Base-by-base conservation (phyloP, 2,797 vertebrate species). In the Erethizon dorsatum region DNA sequence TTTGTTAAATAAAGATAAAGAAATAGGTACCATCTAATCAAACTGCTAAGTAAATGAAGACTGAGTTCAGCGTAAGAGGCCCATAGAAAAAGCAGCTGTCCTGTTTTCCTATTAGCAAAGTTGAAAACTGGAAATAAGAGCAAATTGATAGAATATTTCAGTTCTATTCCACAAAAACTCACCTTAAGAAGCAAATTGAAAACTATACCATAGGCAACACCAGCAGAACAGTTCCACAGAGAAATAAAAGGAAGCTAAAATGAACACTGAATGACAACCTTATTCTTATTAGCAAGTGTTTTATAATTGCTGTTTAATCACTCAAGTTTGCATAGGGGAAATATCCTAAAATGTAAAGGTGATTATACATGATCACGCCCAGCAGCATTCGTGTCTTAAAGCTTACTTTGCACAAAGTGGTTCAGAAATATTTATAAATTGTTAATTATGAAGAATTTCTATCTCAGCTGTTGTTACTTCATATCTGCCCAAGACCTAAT, bases 341-440 rank as follows among this genome's bases (percentile, higher is more conserved):
- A 2, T 0, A 26, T 8, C 45, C 17, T 61, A 17, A 45, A 18
- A 45, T 0, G 2, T 2, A 5, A 6, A 0, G 0, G 7, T 31
- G 67, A n/a, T 24, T 54, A 6, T 37, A 4, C 3, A 2, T 4
- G 24, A 26, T 47, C 12, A 2, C 0, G 28, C 5, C 22, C 3
- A 0, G 18, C 6, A 0, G 4, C 13, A 0, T 4, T 24, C 15
- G 2, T 13, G 0, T 12, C 45, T 6, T 11, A 50, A 33, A n/a
- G 26, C 54, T 52, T 17, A 6, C 13, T 61, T 22, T 31, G 41
- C 3, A 5, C 17, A 12, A 24, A 1, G 0, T 1, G 22, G 47
- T 4, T 24, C 28, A 45, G 14, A 88, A 59, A 7, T 63, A 1
- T 20, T 37, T 41, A 12, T 7, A 0, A 12, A 37, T 47, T 59